phyloP scores from a whole-genome alignment of 2,797 vertebrate species.

The Parauchenoglanis punctatus region DNA sequence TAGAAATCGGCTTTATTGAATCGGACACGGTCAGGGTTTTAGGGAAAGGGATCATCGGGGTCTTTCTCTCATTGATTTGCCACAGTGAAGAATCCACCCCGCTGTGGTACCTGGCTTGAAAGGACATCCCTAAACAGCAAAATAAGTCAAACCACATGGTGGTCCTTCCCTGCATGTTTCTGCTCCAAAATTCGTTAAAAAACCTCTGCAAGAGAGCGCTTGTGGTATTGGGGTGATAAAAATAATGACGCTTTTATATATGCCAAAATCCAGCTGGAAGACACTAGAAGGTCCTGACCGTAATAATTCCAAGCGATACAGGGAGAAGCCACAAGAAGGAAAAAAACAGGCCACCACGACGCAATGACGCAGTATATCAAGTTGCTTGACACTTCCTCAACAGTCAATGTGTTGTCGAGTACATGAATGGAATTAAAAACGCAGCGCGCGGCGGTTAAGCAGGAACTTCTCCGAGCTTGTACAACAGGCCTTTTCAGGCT shows the following conservation, averaged over 20 bases:
- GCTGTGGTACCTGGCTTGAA: constrained; percentile 68
- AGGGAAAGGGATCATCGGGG: constrained; percentile 71
- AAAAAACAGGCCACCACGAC: constrained; percentile 64
- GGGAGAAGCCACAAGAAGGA: constrained; percentile 48
- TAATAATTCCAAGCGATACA: constrained; percentile 58
- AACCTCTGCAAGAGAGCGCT: neutral
- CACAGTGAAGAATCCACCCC: constrained; percentile 69
- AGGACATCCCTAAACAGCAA: constrained; percentile 62
- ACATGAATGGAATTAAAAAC: constrained; percentile 78
- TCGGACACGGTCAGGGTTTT: constrained; percentile 73
- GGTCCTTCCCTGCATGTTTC: constrained; percentile 33
- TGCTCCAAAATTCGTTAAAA: neutral
- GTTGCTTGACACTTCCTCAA: constrained; percentile 75
- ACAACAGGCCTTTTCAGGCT: constrained; percentile 80
- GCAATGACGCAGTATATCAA: constrained; percentile 80
- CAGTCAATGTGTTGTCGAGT: constrained; percentile 79
- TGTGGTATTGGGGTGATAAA: neutral
- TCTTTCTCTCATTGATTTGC: constrained; percentile 77
- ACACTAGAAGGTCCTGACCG: constrained; percentile 37
- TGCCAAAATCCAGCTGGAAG: constrained; percentile 20
- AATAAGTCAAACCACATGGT: constrained; percentile 73
- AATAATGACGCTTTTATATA: constrained; percentile 14
- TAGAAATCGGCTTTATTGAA: constrained; percentile 78
- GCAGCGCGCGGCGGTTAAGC: constrained; percentile 70
- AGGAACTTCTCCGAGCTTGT: constrained; percentile 72